A percentile compares a stretch with the other conserved stretches of the same genome.
Conservation (phyloP, 64 coral and sea anemone species). For the Montipora cactus region DNA sequence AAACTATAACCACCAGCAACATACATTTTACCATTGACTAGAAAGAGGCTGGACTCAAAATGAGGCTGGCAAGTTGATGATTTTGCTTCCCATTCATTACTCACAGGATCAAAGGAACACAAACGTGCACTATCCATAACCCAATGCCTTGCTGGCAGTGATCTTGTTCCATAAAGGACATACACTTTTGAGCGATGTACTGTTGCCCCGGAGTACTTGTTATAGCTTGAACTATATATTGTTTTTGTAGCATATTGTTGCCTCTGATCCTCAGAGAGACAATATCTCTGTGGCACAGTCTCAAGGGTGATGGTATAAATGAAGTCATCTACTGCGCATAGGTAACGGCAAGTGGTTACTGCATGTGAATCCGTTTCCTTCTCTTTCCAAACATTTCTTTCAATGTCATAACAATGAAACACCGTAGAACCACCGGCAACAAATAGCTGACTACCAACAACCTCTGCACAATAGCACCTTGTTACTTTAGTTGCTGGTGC, state of each 20-base stretch:
- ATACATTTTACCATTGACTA: slow-evolving; percentile 9
- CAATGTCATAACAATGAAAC: neutral
- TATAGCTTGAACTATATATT: no score
- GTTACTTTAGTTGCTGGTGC: neutral
- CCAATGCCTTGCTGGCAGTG: no score
- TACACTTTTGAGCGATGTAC: neutral
- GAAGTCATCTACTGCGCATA: neutral
- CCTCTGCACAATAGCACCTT: neutral
- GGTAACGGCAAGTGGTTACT: neutral
- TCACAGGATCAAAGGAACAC: neutral
- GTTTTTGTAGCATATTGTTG: no score
- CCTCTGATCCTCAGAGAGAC: neutral
- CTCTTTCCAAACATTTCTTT: neutral
- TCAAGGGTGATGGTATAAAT: neutral
- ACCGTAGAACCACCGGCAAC: neutral
- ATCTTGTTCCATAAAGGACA: neutral
- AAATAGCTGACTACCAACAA: neutral
- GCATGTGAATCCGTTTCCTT: neutral
- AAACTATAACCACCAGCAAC: neutral
- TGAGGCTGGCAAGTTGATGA: neutral
- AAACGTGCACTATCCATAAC: neutral
- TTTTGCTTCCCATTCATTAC: slow-evolving; percentile 4
- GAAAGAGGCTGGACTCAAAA: slow-evolving; percentile 3
- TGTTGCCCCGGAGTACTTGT: neutral
- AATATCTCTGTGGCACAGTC: neutral